A percentile compares a stretch with the other conserved stretches of the same genome.
Evolutionary conservation across 1,140 invertebrate genomes (phyloP).

Genomic region (Drosophila ambigua): DNA sequence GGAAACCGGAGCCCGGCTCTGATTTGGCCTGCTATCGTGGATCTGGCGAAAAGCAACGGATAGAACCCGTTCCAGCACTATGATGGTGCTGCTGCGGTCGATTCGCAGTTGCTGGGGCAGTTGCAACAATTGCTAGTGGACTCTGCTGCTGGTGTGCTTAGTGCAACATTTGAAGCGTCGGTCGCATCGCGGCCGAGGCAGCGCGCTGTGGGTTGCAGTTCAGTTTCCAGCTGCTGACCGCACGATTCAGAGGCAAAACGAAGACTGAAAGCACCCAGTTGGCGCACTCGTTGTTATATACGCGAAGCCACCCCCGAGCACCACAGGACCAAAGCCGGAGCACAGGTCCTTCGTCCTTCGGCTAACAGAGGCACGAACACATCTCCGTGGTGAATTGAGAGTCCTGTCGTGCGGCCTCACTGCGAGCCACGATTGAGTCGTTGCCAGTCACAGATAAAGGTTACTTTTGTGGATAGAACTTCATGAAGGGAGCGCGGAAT

Average conservation of each 20-base stretch:
- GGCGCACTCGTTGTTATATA: conserved; percentile 80
- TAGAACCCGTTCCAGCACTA: background rate
- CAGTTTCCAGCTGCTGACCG: conserved; percentile 63
- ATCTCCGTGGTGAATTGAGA: background rate
- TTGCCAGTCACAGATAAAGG: conserved; percentile 31
- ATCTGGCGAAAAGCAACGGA: background rate
- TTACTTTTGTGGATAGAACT: conserved; percentile 1
- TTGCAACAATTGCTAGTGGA: too few species aligned
- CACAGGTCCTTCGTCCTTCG: background rate
- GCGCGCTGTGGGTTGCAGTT: conserved; percentile 38
- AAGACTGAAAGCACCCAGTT: conserved; percentile 73
- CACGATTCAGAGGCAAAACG: conserved; percentile 81
- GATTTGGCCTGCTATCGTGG: conserved; percentile 10
- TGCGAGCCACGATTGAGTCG: conserved; percentile 28
- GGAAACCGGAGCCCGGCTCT: background rate
- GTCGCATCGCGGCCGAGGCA: conserved; percentile 64
- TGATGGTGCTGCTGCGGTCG: conserved; percentile 4
- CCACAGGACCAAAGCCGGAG: background rate
- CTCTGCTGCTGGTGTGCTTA: conserved; percentile 10
- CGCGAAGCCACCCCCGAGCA: conserved; percentile 20
- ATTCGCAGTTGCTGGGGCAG: conserved; percentile 20
- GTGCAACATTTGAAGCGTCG: conserved; percentile 51
- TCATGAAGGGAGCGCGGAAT: conserved; percentile 5
- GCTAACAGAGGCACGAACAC: background rate
- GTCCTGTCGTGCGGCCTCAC: background rate